Base-by-base conservation (phyloP, 1,140 invertebrate species). In the Hylyphantes graminicola region DNA sequence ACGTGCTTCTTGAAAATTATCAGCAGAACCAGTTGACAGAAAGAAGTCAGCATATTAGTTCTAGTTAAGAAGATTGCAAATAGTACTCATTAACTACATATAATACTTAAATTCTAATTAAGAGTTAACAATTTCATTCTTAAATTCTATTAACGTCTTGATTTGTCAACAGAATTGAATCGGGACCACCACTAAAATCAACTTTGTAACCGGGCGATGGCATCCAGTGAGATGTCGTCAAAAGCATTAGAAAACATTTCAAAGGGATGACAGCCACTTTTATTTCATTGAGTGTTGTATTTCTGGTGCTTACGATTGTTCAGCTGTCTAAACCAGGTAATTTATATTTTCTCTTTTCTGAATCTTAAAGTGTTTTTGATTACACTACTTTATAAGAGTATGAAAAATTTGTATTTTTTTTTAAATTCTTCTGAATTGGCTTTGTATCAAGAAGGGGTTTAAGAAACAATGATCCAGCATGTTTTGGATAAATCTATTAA, bases 251-350 rank as follows among this genome's bases (percentile, higher is more conserved):
- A 65, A 19, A 70, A n/a, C 50, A 59, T n/a, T 70, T 59, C 65
- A 21, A 80, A 57, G 77, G 64, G 64, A 80, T 80, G 77, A 80
- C 54, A 70, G 13, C n/a, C 55, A 70, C 35, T 80, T 70, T 70
- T 65, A 48, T 54, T 50, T 13, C 59, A 80, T 70, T 54, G 64
- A 80, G 77, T 55, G 50, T 80, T 70, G 11, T 80, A 35, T 57
- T 80, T 15, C 54, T 80, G 11, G 11, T 59, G 12, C 51, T 35
- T n/a, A 19, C 77, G 17, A 59, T 80, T 70, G 21, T 59, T 48
- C 70, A 48, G 17, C 53, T 17, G 7, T 50, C 15, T 35, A 70
- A 70, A 55, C 12, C 76, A 67, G 76, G 76, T 78, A 54, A 65
- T 10, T 77, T 35, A 2, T 11, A 13, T 15, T 59, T 48, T 11